Percentiles rank a stretch among this genome's conserved stretches.
phyloP scores from a whole-genome alignment of 2,888 invertebrate species.

The Hypercompe scribonia region DNA sequence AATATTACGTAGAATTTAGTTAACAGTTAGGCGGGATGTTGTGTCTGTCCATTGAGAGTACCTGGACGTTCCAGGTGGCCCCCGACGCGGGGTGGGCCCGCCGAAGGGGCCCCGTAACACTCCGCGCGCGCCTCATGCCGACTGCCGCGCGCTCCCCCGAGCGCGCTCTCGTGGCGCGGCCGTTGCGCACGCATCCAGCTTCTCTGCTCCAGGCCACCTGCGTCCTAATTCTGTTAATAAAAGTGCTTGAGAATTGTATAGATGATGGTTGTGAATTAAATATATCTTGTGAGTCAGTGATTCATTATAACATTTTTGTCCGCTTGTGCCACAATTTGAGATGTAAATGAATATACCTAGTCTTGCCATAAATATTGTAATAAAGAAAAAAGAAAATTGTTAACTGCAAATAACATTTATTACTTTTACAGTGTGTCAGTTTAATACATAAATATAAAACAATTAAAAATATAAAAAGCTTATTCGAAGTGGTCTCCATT shows the following conservation, averaged over 20 bases:
- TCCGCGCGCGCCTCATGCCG: slow-evolving; percentile 83
- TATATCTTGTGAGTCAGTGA: slow-evolving; percentile 29
- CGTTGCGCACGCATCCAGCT: slow-evolving; percentile 74
- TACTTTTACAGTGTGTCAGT: too few species aligned
- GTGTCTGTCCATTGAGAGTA: slow-evolving; percentile 56
- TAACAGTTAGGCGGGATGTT: slow-evolving; percentile 6
- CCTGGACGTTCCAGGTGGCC: slow-evolving; percentile 94
- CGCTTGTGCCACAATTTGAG: slow-evolving; percentile 10
- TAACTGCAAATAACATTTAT: too few species aligned
- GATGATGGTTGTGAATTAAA: slow-evolving; percentile 36
- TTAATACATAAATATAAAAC: too few species aligned
- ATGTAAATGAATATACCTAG: too few species aligned
- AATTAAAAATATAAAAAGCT: too few species aligned
- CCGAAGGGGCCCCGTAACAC: slow-evolving; percentile 87
- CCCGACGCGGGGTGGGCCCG: slow-evolving; percentile 92
- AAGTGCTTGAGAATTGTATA: slow-evolving; percentile 51
- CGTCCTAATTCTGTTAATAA: slow-evolving; percentile 66
- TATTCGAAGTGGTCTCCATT: too few species aligned
- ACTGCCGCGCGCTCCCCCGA: slow-evolving; percentile 71
- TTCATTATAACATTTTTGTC: slow-evolving; percentile 34
- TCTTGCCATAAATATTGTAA: too few species aligned
- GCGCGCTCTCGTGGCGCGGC: slow-evolving; percentile 65
- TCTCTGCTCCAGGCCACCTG: slow-evolving; percentile 75
- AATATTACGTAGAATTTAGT: neutral
- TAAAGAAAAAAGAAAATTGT: too few species aligned